Base-by-base conservation (phyloP, 2,113 vertebrate genomes). In the Azemiops feae region DNA sequence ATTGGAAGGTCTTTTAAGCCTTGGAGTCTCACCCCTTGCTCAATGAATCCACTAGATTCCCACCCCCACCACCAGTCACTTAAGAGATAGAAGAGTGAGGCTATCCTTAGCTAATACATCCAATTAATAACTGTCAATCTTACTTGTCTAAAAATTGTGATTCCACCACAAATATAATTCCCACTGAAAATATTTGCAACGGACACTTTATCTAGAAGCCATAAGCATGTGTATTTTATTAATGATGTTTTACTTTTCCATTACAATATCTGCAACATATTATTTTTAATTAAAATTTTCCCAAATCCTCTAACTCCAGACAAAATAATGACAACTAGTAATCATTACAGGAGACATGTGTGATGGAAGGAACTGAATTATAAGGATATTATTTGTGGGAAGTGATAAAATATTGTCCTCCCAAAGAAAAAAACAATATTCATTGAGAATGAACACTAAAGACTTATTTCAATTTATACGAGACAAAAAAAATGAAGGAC, bases 401-500 rank as follows among this genome's bases (percentile, higher is more conserved):
- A 53, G 27, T 27, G 88, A 74, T 87, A 93, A 93, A 93, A 91
- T 8, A 12, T 1, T 88, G 60, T n/a, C 92, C 87, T 30, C 85
- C 88, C 74, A 85, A 2, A 5, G 60, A 39, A 14, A 1, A 6
- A 89, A 90, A 94, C 86, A 85, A 2, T 43, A 91, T 22, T 39
- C 85, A 0, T 0, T 69, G 23, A 8, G 91, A 60, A 94, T 88
- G 93, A 93, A 85, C 93, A 89, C 91, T 20, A 53, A 91, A 81
- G 43, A 23, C 34, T 57, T 69, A 92, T 93, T 89, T 25, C 87
- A 90, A 7, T 18, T 93, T 3, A 22, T 3, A 64, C 0, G 57
- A 57, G 87, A 50, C 64, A 60, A 87, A 92, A 92, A 89, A 93
- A 4, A 55, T 25, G 47, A 60, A 54, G 92, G 88, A 91, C 55